Conservation (phyloP, 30 jellyfish, hydroid and myxozoan species). For the Haliclystus octoradiatus region DNA sequence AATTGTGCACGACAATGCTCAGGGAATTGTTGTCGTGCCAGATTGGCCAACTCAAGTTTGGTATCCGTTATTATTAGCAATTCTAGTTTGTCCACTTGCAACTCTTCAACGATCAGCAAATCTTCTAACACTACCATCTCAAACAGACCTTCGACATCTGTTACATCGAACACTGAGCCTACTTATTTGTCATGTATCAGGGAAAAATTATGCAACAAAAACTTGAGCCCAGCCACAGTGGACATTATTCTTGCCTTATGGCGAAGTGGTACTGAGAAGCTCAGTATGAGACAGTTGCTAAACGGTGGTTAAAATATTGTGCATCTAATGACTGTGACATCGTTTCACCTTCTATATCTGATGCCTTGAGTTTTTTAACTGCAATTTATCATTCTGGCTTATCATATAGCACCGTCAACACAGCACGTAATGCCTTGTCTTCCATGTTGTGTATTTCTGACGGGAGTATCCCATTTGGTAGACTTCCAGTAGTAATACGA, state of each 20-base stretch:
- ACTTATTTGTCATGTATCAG: constrained; percentile 30
- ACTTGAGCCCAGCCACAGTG: background rate
- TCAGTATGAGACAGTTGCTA: constrained; percentile 4
- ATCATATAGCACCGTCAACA: constrained; percentile 12
- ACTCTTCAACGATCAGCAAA: constrained; percentile 3
- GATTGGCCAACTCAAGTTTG: constrained; percentile 58
- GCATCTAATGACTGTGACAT: constrained; percentile 1
- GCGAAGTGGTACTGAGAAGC: constrained; percentile 18
- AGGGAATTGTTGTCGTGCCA: constrained; percentile 40
- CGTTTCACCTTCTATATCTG: constrained; percentile 4
- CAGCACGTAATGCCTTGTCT: constrained; percentile 17
- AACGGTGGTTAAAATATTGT: constrained; percentile 14
- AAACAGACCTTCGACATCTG: background rate
- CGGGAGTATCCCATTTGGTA: background rate
- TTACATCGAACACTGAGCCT: constrained; percentile 4
- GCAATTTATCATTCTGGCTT: constrained; percentile 3
- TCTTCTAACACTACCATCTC: constrained; percentile 11
- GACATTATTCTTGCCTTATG: background rate
- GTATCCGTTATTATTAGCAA: constrained; percentile 21
- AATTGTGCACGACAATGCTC: constrained; percentile 9
- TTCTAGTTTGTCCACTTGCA: constrained; percentile 1
- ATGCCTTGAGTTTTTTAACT: constrained; percentile 2
- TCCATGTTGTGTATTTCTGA: background rate
- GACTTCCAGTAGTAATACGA: background rate
- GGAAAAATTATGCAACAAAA: constrained; percentile 5